These are phyloP conservation scores for Rotaria magnacalcarata DNA, from an alignment of 2,888 invertebrate genomes.

Conservation along the genomic window DNA sequence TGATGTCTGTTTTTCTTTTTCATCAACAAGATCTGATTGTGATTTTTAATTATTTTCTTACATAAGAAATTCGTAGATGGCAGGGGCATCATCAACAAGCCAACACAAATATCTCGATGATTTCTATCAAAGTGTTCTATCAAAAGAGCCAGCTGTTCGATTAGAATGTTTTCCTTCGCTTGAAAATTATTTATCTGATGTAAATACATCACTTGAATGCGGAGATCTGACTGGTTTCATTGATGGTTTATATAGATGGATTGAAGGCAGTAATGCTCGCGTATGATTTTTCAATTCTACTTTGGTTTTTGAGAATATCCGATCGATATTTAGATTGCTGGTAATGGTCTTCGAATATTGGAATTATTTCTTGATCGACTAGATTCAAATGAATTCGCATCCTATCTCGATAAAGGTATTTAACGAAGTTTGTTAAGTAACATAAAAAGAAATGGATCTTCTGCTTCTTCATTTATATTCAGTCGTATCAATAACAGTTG, in stretches of 20 bases:
- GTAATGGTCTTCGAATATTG: slow-evolving; percentile 81
- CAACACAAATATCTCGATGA: slow-evolving; percentile 50
- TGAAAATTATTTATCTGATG: slow-evolving; percentile 70
- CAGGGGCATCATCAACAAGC: neutral
- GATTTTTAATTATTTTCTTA: neutral
- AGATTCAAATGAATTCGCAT: slow-evolving; percentile 72
- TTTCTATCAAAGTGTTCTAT: slow-evolving; percentile 73
- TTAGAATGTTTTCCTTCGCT: slow-evolving; percentile 76
- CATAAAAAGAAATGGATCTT: neutral
- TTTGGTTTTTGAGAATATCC: neutral
- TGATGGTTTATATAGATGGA: slow-evolving; percentile 79
- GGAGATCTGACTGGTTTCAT: slow-evolving; percentile 78
- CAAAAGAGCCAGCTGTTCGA: slow-evolving; percentile 79
- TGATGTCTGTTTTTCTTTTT: neutral
- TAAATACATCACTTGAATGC: slow-evolving; percentile 72
- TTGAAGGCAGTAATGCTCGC: slow-evolving; percentile 86
- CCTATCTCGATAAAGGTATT: slow-evolving; percentile 71
- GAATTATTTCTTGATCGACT: slow-evolving; percentile 78
- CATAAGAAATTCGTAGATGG: neutral
- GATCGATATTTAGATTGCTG: slow-evolving; percentile 70
- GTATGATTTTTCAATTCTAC: slow-evolving; percentile 61
- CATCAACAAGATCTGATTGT: neutral
- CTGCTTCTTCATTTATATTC: neutral
- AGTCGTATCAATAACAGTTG: slow-evolving; percentile 56
- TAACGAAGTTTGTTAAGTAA: neutral